Conservation (phyloP, 2,113 vertebrate species). For the Osmerus mordax region DNA sequence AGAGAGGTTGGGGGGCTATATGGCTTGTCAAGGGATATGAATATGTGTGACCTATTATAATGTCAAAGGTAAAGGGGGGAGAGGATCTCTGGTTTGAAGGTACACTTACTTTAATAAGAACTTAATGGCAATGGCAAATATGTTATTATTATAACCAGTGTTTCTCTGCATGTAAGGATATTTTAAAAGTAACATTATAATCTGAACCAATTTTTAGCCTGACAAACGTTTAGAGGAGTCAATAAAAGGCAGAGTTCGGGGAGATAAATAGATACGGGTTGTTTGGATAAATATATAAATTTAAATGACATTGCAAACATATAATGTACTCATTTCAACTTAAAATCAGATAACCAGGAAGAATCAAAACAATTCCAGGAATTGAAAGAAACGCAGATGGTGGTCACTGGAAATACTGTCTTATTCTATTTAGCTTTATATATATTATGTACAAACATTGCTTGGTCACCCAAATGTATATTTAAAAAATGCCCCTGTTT, state of each 20-base stretch:
- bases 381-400: constrained; percentile 66
- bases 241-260: constrained; percentile 65
- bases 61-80: not conserved
- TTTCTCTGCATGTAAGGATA: constrained; percentile 54
- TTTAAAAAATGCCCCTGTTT: constrained; percentile 70
- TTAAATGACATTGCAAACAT: constrained; percentile 68
- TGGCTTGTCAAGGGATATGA: constrained; percentile 76
- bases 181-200: constrained; percentile 18
- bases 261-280: constrained; percentile 65
- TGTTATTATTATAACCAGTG: constrained; percentile 24
- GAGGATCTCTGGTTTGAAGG: constrained; percentile 35
- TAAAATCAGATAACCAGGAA: constrained; percentile 58
- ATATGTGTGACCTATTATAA: constrained; percentile 57
- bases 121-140: constrained; percentile 61
- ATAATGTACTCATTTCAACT: constrained; percentile 64
- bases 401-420: constrained; percentile 57
- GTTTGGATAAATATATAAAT: constrained; percentile 72
- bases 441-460: constrained; percentile 73
- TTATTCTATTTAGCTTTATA: constrained; percentile 46
- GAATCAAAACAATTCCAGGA: constrained; percentile 61
- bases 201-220: constrained; percentile 34
- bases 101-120: constrained; percentile 59
- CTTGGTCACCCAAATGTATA: constrained; percentile 71
- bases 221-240: constrained; percentile 51
- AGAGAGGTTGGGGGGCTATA: constrained; percentile 66